Evolutionary conservation across 2,888 invertebrate genomes (phyloP), one percentile per base, ranked within the genome.

Genomic region (Drosophila ustulata): DNA sequence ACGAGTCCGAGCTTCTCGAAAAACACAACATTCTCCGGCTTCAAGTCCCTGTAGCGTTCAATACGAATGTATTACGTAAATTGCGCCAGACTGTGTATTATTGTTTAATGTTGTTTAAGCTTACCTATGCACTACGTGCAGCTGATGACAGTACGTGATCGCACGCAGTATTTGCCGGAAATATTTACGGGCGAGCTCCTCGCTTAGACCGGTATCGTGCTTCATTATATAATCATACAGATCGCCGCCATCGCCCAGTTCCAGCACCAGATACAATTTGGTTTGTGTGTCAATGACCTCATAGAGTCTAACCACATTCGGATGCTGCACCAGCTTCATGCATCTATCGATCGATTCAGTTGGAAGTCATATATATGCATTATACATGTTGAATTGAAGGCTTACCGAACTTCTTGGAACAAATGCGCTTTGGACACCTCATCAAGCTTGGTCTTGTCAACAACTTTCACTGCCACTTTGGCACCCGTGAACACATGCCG

Each of bases 251-350:
- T 99, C 99, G 13, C 98, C 99, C 90, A 99, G 94, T 93, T 99
- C 99, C 91, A 99, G 94, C 91, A 99, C 98, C 92, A 98, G 94
- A 93, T 98, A 98, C 90, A 99, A 94, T 93, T 99, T 99, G 75
- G 98, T 98, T 92, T 98, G 98, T 39, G 99, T 99, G 93, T 99
- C 99, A 91, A 99, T 99, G 75, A 99, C 99, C 94, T 99, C 99
- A 93, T 99, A 99, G 53, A 99, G 94, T 63, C 99, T 94, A 50
- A 99, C 99, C 43, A 99, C 99, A 93, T 99, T 98, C 34, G 99
- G 99, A 93, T 99, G 99, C 92, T 99, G 99, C 50, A 99, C 99
- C 87, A 99, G 93, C 93, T 99, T 99, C 99, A 99, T 99, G 92
- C 99, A 99, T 77, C 98, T 95, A 28, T 25, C 4, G 5, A 47